Base-by-base conservation (phyloP, 2,113 vertebrate genomes). In the Chloropsis cyanopogon region DNA sequence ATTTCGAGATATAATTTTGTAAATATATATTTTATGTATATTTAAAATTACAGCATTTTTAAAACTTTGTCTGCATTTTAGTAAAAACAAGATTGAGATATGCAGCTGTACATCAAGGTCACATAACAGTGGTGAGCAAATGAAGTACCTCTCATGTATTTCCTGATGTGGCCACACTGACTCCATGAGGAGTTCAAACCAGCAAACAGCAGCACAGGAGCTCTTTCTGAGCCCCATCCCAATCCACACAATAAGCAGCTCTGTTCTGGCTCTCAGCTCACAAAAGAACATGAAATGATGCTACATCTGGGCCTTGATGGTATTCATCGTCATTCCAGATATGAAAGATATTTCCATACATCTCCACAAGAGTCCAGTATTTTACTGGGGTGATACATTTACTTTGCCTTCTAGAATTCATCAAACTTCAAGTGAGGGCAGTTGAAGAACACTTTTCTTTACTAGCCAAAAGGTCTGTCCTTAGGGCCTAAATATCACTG, bases 1-100 rank as follows among this genome's bases (percentile, higher is more conserved):
- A 49, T 57, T 79, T 53, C 0, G 0, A 75, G 6, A 9, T 11
- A 59, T 4, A 5, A 8, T n/a, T 64, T 84, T 66, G 37, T 3
- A 47, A 52, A 61, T 31, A 59, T 8, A 8, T n/a, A 37, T 39
- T n/a, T 22, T 41, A 28, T 11, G 11, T 35, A 31, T 50, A 77
- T 61, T 50, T 50, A 21, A 50, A 26, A 17, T 20, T 26, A 26
- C 6, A 41, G 41, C 16, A 28, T n/a, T 52, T 63, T 57, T 41
- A 44, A 49, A 68, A 41, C 31, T 37, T 50, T 8, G 57, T 19
- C 66, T 61, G 22, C 14, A 29, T 49, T 77, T 41, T 33, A 54
- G 44, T 21, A 54, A 42, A 72, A 69, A 4, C 19, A 77, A 57
- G 33, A 25, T 10, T 54, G 73, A 68, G 53, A 92, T 92, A 59